Conservation (phyloP, 2,113 vertebrate species). For the Tilapia sparmanii region DNA sequence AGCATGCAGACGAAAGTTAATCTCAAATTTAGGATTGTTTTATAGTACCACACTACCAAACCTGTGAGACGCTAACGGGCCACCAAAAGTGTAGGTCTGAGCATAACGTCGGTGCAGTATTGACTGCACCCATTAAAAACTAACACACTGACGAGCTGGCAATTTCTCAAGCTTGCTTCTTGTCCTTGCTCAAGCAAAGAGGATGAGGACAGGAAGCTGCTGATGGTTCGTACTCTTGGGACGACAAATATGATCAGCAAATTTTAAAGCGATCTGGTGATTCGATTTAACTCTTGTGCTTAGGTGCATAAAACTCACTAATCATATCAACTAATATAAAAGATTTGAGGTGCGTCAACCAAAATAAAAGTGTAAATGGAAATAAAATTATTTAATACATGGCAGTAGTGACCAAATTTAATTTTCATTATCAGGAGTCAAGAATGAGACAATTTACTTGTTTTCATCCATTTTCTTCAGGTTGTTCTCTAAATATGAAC, state of each 20-base stretch:
- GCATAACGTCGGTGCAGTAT: neutral
- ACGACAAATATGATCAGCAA: neutral
- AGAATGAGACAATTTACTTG: neutral
- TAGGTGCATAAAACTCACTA: neutral
- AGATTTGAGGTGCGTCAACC: neutral
- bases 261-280: neutral
- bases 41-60: neutral
- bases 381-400: neutral
- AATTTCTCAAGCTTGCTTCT: neutral
- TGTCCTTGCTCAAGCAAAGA: neutral
- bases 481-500: neutral
- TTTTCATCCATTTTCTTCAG: neutral
- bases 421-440: neutral
- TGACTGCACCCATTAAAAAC: neutral
- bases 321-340: neutral
- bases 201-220: neutral
- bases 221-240: neutral
- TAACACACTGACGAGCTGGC: neutral
- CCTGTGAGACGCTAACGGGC: neutral
- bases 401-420: neutral
- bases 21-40: neutral
- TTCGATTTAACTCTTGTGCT: neutral
- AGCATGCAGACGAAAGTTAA: neutral
- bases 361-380: neutral
- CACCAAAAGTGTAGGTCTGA: neutral